phyloP scores from a whole-genome alignment of 2,113 vertebrate genomes.

The Otocyon megalotis region DNA sequence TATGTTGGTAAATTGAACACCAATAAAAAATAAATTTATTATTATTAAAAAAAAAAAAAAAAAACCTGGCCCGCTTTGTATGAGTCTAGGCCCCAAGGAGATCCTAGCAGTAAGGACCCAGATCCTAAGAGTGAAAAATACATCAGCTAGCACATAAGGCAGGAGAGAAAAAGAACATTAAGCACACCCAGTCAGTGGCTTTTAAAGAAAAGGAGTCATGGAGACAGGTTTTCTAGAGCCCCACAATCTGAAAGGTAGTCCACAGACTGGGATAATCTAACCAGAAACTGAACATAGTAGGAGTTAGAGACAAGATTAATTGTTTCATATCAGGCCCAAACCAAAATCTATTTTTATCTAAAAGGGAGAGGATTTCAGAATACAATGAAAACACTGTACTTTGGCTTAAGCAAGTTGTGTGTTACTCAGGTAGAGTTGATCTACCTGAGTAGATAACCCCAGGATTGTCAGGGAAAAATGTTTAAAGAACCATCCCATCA shows the following conservation, averaged over 20 bases:
- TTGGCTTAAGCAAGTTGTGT: background rate
- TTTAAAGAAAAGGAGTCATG: background rate
- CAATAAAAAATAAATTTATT: too few relatives aligned
- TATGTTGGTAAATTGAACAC: too few relatives aligned
- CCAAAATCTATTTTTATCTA: background rate
- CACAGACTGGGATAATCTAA: background rate
- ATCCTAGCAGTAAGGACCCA: background rate
- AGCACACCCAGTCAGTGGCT: background rate
- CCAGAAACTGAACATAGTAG: background rate
- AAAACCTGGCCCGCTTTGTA: background rate
- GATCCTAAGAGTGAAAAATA: background rate
- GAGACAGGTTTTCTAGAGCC: background rate
- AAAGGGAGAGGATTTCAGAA: background rate
- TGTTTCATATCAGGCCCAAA: background rate
- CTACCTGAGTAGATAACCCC: background rate
- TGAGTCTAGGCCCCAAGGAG: background rate
- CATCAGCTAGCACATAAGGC: background rate
- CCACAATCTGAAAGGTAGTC: background rate
- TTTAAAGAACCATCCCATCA: background rate
- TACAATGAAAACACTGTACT: background rate
- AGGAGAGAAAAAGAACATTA: background rate
- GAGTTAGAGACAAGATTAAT: background rate
- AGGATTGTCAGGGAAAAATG: background rate
- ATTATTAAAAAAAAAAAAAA: too few relatives aligned
- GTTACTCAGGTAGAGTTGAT: background rate